These are phyloP conservation scores for Callitettix versicolor DNA, from an alignment of 1,140 invertebrate genomes.

Conservation along the genomic window DNA sequence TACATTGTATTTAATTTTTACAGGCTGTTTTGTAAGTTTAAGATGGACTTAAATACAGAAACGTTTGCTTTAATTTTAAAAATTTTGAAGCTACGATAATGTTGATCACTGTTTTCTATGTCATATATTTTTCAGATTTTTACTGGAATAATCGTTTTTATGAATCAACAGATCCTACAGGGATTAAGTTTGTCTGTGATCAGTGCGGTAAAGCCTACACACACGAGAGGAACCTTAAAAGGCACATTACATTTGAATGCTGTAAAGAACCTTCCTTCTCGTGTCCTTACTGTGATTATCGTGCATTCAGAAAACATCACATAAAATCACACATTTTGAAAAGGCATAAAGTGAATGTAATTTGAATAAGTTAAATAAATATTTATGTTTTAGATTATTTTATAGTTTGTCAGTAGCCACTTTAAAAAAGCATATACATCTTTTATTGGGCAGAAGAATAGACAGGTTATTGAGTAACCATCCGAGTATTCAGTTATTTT, in stretches of 20 bases:
- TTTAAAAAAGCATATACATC: too few relatives aligned
- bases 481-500: too few relatives aligned
- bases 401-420: too few relatives aligned
- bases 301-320: constrained; percentile 64
- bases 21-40: too few relatives aligned
- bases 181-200: constrained; percentile 42
- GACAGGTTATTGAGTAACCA: too few relatives aligned
- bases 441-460: too few relatives aligned
- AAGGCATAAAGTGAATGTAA: constrained; percentile 6
- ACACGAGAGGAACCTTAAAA: constrained; percentile 65
- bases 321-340: constrained; percentile 14
- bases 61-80: too few relatives aligned
- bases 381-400: constrained; percentile 2
- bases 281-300: constrained; percentile 67
- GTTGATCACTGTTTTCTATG: too few relatives aligned
- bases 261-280: constrained; percentile 69
- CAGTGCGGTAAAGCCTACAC: constrained; percentile 68
- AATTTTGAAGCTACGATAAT: too few relatives aligned
- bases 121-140: not conserved
- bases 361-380: constrained; percentile 1
- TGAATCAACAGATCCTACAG: not conserved
- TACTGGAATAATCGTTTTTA: not conserved
- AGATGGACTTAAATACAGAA: too few relatives aligned
- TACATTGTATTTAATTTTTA: too few relatives aligned
- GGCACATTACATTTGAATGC: constrained; percentile 75